Evolutionary conservation across 1,140 invertebrate genomes (phyloP).

Genomic region (Dufourea novaeangliae): DNA sequence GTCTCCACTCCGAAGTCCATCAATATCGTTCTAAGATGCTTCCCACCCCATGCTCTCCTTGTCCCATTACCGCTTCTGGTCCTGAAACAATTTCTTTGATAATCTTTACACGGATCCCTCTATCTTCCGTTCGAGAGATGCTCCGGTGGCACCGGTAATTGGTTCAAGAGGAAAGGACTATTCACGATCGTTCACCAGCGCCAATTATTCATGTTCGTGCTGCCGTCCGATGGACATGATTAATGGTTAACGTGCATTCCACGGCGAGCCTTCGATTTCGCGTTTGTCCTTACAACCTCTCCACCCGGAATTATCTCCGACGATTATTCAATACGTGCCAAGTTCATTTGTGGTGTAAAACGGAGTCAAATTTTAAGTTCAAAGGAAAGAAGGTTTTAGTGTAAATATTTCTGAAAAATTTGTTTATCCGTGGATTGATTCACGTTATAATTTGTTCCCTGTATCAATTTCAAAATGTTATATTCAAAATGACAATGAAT

Average conservation of each 20-base stretch:
- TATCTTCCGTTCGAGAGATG: conserved; percentile 28
- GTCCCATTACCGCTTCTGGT: conserved; percentile 38
- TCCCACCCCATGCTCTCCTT: not conserved
- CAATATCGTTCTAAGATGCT: conserved; percentile 37
- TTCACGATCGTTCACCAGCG: conserved; percentile 42
- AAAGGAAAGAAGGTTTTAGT: too few relatives aligned
- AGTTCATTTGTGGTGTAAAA: not conserved
- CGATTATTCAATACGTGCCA: not conserved
- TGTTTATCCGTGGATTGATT: too few relatives aligned
- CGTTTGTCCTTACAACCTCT: conserved; percentile 9
- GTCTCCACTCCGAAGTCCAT: conserved; percentile 35
- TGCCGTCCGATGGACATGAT: conserved; percentile 53
- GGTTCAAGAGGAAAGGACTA: conserved; percentile 57
- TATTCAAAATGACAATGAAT: too few relatives aligned
- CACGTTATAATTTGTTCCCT: too few relatives aligned
- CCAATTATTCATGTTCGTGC: conserved; percentile 64
- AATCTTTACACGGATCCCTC: conserved; percentile 50
- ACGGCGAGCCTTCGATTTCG: conserved; percentile 38
- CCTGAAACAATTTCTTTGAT: conserved; percentile 60
- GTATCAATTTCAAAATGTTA: too few relatives aligned
- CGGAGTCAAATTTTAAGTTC: too few relatives aligned
- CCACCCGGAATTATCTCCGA: not conserved
- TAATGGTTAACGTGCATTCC: conserved; percentile 49
- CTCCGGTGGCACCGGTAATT: conserved; percentile 46
- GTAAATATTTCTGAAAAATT: too few relatives aligned